These are phyloP conservation scores for Spheniscus mendiculus DNA, from an alignment of 2,113 vertebrate genomes.

Conservation along the genomic window DNA sequence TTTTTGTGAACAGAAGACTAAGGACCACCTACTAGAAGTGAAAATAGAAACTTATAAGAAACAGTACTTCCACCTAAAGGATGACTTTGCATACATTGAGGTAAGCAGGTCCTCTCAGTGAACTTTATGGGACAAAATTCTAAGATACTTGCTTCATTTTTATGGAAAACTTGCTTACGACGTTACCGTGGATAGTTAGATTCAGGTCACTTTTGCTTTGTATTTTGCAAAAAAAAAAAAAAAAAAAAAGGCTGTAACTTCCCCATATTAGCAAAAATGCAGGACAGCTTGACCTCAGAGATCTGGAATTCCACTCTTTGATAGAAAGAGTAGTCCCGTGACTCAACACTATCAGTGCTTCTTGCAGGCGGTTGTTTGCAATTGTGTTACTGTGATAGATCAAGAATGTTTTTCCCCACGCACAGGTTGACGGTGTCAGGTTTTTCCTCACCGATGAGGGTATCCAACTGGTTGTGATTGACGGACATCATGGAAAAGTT, in stretches of 20 bases:
- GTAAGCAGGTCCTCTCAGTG: slow-evolving; percentile 53
- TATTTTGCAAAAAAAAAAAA: neutral
- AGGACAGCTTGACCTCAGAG: neutral
- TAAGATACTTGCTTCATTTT: neutral
- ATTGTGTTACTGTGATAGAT: neutral
- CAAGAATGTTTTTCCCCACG: neutral
- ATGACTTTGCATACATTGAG: slow-evolving; percentile 88
- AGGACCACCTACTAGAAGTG: slow-evolving; percentile 89
- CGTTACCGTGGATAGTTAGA: neutral
- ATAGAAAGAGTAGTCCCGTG: fast-evolving
- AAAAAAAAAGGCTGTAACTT: neutral
- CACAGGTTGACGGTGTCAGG: slow-evolving; percentile 86
- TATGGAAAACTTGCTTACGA: neutral
- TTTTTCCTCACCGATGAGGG: slow-evolving; percentile 87
- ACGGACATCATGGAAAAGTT: slow-evolving; percentile 83
- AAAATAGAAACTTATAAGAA: slow-evolving; percentile 88
- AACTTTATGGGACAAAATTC: neutral
- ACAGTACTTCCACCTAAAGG: slow-evolving; percentile 89
- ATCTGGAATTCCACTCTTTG: neutral
- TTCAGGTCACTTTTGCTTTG: neutral
- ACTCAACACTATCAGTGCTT: neutral
- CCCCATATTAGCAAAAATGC: neutral
- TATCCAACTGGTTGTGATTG: slow-evolving; percentile 86
- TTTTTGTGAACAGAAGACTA: slow-evolving; percentile 71
- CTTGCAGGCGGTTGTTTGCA: neutral